Conservation (phyloP, 2,888 invertebrate species). For the Spisula subtruncata region DNA sequence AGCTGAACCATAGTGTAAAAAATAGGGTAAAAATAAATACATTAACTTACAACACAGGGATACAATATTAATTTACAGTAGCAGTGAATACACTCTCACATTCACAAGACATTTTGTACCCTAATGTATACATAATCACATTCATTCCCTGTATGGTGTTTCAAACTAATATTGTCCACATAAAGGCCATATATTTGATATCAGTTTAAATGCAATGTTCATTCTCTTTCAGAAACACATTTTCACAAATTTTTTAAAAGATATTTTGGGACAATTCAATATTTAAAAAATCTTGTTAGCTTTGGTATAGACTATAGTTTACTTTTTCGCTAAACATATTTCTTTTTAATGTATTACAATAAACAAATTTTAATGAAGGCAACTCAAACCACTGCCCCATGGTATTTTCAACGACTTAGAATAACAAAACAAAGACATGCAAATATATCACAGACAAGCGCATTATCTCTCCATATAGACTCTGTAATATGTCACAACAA, state of each 20-base stretch:
- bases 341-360: background rate
- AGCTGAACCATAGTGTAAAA: no score
- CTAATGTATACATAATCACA: background rate
- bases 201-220: background rate
- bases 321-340: background rate
- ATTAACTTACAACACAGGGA: background rate
- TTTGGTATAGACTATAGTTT: no score
- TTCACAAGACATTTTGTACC: background rate
- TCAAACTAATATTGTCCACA: background rate
- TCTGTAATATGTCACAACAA: constrained; percentile 6
- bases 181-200: background rate
- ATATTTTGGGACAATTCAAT: no score
- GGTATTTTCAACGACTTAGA: background rate
- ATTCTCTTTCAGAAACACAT: background rate
- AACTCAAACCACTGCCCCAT: background rate
- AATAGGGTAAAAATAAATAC: background rate
- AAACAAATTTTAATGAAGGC: background rate
- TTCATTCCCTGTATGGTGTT: background rate
- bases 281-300: no score
- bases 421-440: background rate
- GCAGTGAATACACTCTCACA: background rate
- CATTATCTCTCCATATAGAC: constrained; percentile 7
- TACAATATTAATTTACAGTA: background rate
- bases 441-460: background rate
- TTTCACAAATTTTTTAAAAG: no score